Evolutionary conservation across 1,140 invertebrate genomes (phyloP).

Genomic region (Patella vulgata): DNA sequence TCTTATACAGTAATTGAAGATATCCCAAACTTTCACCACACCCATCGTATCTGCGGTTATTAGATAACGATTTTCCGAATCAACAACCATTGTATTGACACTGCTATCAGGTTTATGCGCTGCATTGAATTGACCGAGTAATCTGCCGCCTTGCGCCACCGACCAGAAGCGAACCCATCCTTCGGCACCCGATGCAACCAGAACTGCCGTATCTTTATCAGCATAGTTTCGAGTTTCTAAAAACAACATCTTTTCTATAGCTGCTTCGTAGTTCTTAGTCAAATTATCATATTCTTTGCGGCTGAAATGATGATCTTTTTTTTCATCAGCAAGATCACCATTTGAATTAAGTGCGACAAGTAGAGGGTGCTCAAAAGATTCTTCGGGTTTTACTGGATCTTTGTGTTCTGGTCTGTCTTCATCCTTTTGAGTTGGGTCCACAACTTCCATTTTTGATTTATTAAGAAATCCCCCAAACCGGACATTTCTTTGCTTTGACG

Average conservation of each 20-base stretch:
- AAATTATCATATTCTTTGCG: slow-evolving; percentile 58
- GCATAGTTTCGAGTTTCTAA: slow-evolving; percentile 47
- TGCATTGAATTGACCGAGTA: slow-evolving; percentile 59
- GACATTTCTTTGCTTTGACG: no score
- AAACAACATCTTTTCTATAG: slow-evolving; percentile 59
- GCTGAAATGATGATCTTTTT: slow-evolving; percentile 15
- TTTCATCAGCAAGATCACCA: not conserved
- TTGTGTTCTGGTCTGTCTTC: no score
- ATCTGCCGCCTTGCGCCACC: slow-evolving; percentile 51
- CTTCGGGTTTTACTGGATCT: no score
- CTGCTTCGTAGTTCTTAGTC: slow-evolving; percentile 58
- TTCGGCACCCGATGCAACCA: slow-evolving; percentile 57
- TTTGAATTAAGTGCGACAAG: slow-evolving; percentile 19
- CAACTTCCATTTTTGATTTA: no score
- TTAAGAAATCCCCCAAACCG: no score
- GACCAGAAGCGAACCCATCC: slow-evolving; percentile 65
- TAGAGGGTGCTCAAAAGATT: slow-evolving; percentile 27
- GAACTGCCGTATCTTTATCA: slow-evolving; percentile 51
- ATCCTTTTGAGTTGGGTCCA: no score
- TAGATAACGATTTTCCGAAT: slow-evolving; percentile 49
- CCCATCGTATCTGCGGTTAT: slow-evolving; percentile 61
- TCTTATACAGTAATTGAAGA: slow-evolving; percentile 54
- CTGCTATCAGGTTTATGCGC: slow-evolving; percentile 68
- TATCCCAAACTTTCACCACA: slow-evolving; percentile 61
- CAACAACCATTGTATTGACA: slow-evolving; percentile 46